These are phyloP conservation scores for Polyergus mexicanus DNA, from an alignment of 1,140 invertebrate genomes.

Conservation along the genomic window DNA sequence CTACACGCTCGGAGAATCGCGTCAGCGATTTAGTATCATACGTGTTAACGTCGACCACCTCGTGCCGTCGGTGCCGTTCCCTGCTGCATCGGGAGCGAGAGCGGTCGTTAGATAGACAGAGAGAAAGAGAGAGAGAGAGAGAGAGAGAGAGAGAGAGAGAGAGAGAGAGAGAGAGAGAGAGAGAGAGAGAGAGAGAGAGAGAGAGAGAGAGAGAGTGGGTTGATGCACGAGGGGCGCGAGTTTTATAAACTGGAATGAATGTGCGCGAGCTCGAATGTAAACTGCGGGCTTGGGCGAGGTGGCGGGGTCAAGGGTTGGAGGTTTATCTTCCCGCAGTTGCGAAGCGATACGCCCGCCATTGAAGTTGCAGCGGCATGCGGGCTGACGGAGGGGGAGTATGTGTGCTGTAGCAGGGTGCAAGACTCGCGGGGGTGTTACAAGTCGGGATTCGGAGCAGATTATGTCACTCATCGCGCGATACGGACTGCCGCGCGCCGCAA, in stretches of 20 bases:
- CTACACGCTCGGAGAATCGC: conserved; percentile 53
- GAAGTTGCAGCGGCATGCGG: conserved; percentile 71
- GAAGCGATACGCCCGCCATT: conserved; percentile 76
- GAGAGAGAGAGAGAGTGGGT: conserved; percentile 32
- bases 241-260: conserved; percentile 79
- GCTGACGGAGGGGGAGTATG: conserved; percentile 24
- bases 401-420: conserved; percentile 38
- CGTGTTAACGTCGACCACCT: conserved; percentile 42
- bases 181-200: conserved; percentile 24
- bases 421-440: conserved; percentile 70
- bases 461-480: conserved; percentile 68
- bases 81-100: conserved; percentile 17
- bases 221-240: conserved; percentile 65
- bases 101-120: background rate
- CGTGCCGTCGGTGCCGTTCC: conserved; percentile 16
- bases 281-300: conserved; percentile 61
- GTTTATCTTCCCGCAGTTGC: conserved; percentile 76
- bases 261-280: conserved; percentile 73
- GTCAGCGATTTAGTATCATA: conserved; percentile 62
- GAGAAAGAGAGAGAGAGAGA: no score
- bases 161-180: conserved; percentile 21
- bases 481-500: conserved; percentile 39
- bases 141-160: no score
- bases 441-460: conserved; percentile 76
- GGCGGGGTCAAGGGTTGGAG: conserved; percentile 76